A percentile compares a stretch with the other conserved stretches of the same genome.
phyloP scores from a whole-genome alignment of 2,888 invertebrate genomes.

The Agrochola litura region DNA sequence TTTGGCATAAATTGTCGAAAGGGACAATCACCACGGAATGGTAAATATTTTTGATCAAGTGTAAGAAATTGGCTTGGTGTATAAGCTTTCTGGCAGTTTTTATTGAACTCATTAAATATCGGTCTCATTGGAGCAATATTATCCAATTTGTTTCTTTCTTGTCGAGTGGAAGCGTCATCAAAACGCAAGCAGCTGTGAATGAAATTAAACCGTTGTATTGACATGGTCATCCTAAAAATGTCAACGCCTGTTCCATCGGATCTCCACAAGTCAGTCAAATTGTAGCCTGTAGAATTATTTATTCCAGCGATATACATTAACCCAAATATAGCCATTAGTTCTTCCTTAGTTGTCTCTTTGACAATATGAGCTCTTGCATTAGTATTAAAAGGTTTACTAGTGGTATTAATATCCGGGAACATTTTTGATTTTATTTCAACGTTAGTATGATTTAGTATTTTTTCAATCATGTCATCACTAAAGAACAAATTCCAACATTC shows the following conservation, averaged over 20 bases:
- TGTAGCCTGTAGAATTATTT: conserved; percentile 35
- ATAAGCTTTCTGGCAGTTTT: conserved; percentile 37
- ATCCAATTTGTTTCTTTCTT: conserved; percentile 18
- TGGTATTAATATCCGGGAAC: background rate
- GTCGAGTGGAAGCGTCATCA: conserved; percentile 40
- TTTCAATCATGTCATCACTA: conserved; percentile 24
- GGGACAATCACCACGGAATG: conserved; percentile 42
- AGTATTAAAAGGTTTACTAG: background rate
- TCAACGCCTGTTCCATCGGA: conserved; percentile 53
- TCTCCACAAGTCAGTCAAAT: conserved; percentile 51
- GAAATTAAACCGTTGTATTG: conserved; percentile 49
- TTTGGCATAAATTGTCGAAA: conserved; percentile 37
- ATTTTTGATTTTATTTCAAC: conserved; percentile 6
- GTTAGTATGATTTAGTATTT: conserved; percentile 26
- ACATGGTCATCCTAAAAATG: conserved; percentile 53
- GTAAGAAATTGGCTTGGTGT: conserved; percentile 33
- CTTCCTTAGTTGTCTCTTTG: conserved; percentile 35
- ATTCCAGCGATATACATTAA: conserved; percentile 50
- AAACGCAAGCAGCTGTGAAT: conserved; percentile 40
- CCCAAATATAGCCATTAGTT: conserved; percentile 42
- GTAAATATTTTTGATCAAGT: conserved; percentile 35
- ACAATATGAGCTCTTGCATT: conserved; percentile 1
- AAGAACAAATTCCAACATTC: conserved; percentile 46
- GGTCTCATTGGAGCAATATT: conserved; percentile 31
- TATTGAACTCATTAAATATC: conserved; percentile 34